phyloP scores from a whole-genome alignment of 2,113 vertebrate genomes.

The Myotis brandtii region DNA sequence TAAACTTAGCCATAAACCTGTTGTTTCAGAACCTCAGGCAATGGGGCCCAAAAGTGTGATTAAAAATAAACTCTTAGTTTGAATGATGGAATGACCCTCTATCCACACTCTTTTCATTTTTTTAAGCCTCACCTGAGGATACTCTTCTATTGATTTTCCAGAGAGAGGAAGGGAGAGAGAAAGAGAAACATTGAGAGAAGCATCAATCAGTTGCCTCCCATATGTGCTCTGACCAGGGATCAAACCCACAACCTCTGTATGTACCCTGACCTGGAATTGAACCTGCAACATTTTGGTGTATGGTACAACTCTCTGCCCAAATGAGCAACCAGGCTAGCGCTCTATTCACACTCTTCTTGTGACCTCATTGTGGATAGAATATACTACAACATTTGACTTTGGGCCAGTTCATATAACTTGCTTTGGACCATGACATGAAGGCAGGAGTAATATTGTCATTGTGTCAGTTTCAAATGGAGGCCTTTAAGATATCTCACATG shows the following conservation, averaged over 20 bases:
- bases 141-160: background rate
- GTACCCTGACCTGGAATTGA: too few species aligned
- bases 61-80: background rate
- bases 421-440: background rate
- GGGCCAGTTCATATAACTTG: background rate
- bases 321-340: too few species aligned
- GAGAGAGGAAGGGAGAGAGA: background rate
- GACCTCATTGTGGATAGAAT: background rate
- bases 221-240: background rate
- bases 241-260: too few species aligned
- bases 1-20: background rate
- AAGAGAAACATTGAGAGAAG: background rate
- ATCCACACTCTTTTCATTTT: background rate
- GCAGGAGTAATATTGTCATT: background rate
- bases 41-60: background rate
- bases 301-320: too few species aligned
- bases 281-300: too few species aligned
- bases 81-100: background rate
- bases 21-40: background rate
- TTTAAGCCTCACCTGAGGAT: background rate
- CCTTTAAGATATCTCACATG: background rate
- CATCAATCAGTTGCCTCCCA: background rate
- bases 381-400: background rate
- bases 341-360: background rate
- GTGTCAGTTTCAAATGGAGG: background rate